These are phyloP conservation scores for Pterostichus niger DNA, from an alignment of 2,888 invertebrate genomes.

Conservation along the genomic window DNA sequence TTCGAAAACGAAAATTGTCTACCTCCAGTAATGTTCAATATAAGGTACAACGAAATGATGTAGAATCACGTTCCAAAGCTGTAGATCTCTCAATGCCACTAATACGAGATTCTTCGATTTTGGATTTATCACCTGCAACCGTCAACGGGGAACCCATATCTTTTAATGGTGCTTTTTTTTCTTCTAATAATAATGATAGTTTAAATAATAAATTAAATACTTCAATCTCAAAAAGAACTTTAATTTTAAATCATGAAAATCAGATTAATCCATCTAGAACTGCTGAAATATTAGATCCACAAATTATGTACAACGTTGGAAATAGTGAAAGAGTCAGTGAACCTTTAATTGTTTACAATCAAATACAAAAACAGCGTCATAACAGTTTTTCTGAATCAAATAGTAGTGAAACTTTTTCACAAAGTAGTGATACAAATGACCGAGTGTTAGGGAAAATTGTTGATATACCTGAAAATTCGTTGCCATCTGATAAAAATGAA, in stretches of 20 bases:
- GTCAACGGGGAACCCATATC: constrained; percentile 28
- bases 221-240: constrained; percentile 21
- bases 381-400: constrained; percentile 65
- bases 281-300: constrained; percentile 48
- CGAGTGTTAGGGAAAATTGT: constrained; percentile 45
- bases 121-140: constrained; percentile 57
- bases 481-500: constrained; percentile 50
- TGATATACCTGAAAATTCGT: constrained; percentile 37
- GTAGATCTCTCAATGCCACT: constrained; percentile 42
- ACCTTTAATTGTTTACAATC: constrained; percentile 53
- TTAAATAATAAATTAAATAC: constrained; percentile 28
- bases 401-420: constrained; percentile 65
- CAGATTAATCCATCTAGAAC: constrained; percentile 29
- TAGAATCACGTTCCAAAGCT: constrained; percentile 44
- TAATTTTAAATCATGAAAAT: constrained; percentile 58
- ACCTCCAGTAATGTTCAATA: constrained; percentile 36
- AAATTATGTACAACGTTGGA: constrained; percentile 29
- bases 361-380: constrained; percentile 57
- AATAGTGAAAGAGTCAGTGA: constrained; percentile 48
- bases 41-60: constrained; percentile 59
- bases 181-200: constrained; percentile 30
- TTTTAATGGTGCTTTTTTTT: constrained; percentile 49
- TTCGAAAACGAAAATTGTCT: constrained; percentile 63
- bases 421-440: constrained; percentile 64
- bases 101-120: constrained; percentile 12